These are phyloP conservation scores for Botia kubotai DNA, from an alignment of 2,797 vertebrate species.

Conservation along the genomic window DNA sequence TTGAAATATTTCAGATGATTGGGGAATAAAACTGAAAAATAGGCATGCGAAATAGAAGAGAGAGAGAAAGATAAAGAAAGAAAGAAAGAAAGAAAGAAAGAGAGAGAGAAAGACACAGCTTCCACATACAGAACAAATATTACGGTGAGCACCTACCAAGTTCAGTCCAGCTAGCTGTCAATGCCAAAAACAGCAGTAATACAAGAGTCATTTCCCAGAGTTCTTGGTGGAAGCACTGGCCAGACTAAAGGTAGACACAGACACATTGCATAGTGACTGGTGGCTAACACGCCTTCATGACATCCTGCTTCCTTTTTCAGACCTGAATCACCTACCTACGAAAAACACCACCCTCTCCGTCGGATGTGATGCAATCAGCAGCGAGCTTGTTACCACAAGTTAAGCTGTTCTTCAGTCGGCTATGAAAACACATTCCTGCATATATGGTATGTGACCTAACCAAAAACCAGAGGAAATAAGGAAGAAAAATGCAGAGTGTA, in stretches of 20 bases:
- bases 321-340: slow-evolving; percentile 67
- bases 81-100: slow-evolving; percentile 20
- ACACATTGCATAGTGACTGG: slow-evolving; percentile 39
- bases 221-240: slow-evolving; percentile 25
- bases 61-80: background rate
- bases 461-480: slow-evolving; percentile 34
- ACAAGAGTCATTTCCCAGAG: slow-evolving; percentile 58
- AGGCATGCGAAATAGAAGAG: background rate
- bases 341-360: slow-evolving; percentile 27
- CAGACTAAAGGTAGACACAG: slow-evolving; percentile 28
- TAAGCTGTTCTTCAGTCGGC: slow-evolving; percentile 65
- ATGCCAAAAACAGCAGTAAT: slow-evolving; percentile 51
- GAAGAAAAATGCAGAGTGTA: slow-evolving; percentile 2
- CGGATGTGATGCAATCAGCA: slow-evolving; percentile 80
- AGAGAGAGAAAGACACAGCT: slow-evolving; percentile 15
- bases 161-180: slow-evolving; percentile 48
- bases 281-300: slow-evolving; percentile 62
- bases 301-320: slow-evolving; percentile 80
- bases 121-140: background rate
- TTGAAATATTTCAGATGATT: background rate
- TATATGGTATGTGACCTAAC: slow-evolving; percentile 68
- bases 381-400: slow-evolving; percentile 81
- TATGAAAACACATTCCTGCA: slow-evolving; percentile 74
- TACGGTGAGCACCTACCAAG: slow-evolving; percentile 55
- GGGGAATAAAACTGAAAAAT: background rate